Conservation (phyloP, 2,113 vertebrate genomes). For the Coregonus clupeaformis region DNA sequence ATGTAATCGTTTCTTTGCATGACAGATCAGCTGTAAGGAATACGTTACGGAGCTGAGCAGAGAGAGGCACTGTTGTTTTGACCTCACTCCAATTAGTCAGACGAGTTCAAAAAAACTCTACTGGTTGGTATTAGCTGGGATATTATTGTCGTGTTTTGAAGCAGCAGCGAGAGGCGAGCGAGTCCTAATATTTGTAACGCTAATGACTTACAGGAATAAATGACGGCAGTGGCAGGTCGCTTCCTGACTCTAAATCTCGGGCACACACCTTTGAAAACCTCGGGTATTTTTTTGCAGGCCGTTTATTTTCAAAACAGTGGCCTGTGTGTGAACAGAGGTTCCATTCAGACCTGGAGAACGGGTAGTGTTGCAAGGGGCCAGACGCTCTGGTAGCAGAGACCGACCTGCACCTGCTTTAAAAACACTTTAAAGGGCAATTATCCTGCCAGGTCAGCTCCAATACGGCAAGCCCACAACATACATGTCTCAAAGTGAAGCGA, state of each 20-base stretch:
- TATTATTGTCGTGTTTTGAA: background rate
- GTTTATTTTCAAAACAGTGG: conserved; percentile 41
- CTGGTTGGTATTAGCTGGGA: too few species aligned
- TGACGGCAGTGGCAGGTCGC: conserved; percentile 15
- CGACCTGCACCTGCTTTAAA: conserved; percentile 49
- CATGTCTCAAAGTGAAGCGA: background rate
- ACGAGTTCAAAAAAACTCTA: too few species aligned
- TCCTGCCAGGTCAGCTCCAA: conserved; percentile 28
- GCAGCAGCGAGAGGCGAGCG: background rate
- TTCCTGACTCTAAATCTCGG: conserved; percentile 32
- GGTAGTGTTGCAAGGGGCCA: background rate
- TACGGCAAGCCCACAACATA: background rate
- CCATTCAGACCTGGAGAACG: conserved; percentile 20
- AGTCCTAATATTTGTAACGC: background rate
- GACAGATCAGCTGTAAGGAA: too few species aligned
- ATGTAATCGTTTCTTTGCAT: too few species aligned
- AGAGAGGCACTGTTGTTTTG: too few species aligned
- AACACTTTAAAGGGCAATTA: conserved; percentile 49
- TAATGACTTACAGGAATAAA: conserved; percentile 34
- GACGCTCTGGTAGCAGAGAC: background rate
- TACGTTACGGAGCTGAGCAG: too few species aligned
- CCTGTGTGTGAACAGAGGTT: conserved; percentile 41
- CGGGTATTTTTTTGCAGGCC: conserved; percentile 44
- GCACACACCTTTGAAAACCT: conserved; percentile 36
- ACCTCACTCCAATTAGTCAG: too few species aligned